phyloP scores from a whole-genome alignment of 2,797 vertebrate genomes.

The Mionectes olivaceus region DNA sequence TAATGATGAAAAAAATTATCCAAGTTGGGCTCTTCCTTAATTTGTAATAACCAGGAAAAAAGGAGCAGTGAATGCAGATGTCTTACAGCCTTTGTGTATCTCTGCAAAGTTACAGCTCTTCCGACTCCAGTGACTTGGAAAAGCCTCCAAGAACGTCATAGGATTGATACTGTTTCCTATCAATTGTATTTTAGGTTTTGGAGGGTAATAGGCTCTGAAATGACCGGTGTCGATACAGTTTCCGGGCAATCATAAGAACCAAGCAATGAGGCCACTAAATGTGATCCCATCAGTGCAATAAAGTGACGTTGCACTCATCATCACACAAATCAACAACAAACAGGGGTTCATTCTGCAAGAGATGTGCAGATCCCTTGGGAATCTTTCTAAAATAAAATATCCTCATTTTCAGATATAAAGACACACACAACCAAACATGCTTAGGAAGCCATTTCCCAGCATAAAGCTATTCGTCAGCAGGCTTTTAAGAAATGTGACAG shows the following conservation, averaged over 20 bases:
- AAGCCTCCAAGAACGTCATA: conserved; percentile 1
- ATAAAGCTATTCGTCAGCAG: conserved; percentile 61
- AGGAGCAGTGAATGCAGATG: conserved; percentile 44
- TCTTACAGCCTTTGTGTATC: conserved; percentile 53
- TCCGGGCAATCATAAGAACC: conserved; percentile 35
- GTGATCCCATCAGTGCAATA: conserved; percentile 57
- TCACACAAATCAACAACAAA: conserved; percentile 44
- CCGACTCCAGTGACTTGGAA: conserved; percentile 30
- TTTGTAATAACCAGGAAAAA: conserved; percentile 36
- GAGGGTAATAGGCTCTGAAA: conserved; percentile 37
- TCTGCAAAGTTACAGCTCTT: conserved; percentile 17
- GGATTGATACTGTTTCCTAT: background rate
- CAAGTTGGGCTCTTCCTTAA: conserved; percentile 15
- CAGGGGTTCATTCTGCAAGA: background rate
- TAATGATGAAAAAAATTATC: background rate
- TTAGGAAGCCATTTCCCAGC: conserved; percentile 75
- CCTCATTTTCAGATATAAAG: conserved; percentile 56
- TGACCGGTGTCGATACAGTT: conserved; percentile 42
- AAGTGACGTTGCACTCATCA: conserved; percentile 17
- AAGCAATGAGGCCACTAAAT: conserved; percentile 51
- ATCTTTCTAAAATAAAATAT: conserved; percentile 41
- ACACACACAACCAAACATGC: conserved; percentile 53
- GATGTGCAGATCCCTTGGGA: conserved; percentile 6
- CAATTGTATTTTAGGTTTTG: conserved; percentile 27
- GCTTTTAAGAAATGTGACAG: conserved; percentile 68